Base-by-base conservation (phyloP, 2,797 vertebrate species). In the Siniperca scherzeri region DNA sequence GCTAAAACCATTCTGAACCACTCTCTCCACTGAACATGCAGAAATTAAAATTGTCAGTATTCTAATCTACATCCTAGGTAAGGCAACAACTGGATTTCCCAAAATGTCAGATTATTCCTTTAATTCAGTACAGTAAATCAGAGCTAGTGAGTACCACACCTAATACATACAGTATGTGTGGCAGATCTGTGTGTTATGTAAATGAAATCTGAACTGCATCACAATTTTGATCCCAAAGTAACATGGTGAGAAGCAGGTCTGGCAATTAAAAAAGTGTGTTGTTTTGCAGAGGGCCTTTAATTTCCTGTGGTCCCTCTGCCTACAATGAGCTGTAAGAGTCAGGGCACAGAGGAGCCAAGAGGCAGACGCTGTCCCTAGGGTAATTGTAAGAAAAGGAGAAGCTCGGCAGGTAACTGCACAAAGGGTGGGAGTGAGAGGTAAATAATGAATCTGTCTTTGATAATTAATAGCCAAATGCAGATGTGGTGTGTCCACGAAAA, bases 391-490 rank as follows among this genome's bases (percentile, higher is more conserved):
- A 74, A 74, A 64, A 44, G 64, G 42, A 70, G 53, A 42, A 46
- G 74, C 33, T 36, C 62, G 38, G 53, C 70, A 82, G 83, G 86
- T 89, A 91, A 92, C 88, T 91, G 87, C 79, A 62, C 78, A 53
- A 81, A 87, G 75, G 89, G 87, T 72, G 81, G 80, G 67, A 77
- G 81, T 62, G 56, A 77, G 62, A 40, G 70, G 52, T 61, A 88
- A 87, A 85, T 83, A 90, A 89, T 87, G 77, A 60, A 77, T 86
- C 90, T 88, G 70, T 74, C 52, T 87, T 79, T 79, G 76, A 85
- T 90, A 90, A 92, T 90, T 87, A 90, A 89, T 87, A 38, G 76
- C 77, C 81, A 78, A 77, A 88, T 84, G 82, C 60, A 80, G 77
- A 87, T 84, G 66, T 73, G 67, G 30, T 42, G 73, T 59, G 52